A percentile compares a stretch with the other conserved stretches of the same genome.
These are phyloP conservation scores for Oryzias dopingdopingensis DNA, from an alignment of 2,797 vertebrate genomes.

Conservation along the genomic window DNA sequence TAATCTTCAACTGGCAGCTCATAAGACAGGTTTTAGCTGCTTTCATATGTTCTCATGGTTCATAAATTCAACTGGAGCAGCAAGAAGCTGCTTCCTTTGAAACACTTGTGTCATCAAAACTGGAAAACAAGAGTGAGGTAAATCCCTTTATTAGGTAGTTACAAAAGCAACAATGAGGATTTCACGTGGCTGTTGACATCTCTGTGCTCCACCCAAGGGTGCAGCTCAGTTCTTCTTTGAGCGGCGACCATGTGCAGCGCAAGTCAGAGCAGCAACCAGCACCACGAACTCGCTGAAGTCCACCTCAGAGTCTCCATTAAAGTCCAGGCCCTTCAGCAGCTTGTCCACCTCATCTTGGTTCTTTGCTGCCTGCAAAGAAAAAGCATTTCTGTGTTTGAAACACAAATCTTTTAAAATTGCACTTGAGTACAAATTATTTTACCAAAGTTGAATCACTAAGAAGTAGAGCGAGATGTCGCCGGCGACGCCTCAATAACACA, in stretches of 20 bases:
- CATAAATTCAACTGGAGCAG: no score
- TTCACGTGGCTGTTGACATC: fast-evolving
- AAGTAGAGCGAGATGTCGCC: no score
- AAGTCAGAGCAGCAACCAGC: conserved; percentile 62
- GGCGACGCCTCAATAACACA: no score
- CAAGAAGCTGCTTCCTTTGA: no score
- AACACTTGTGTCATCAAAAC: no score
- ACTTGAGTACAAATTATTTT: background rate
- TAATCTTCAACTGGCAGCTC: no score
- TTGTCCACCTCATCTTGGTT: conserved; percentile 52
- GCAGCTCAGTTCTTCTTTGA: conserved; percentile 47
- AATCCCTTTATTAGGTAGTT: conserved; percentile 30
- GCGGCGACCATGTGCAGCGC: conserved; percentile 57
- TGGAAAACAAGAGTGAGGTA: no score
- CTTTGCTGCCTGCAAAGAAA: conserved; percentile 49
- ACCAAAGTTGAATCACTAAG: no score
- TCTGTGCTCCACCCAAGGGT: background rate
- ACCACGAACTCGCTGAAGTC: conserved; percentile 80
- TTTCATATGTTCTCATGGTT: no score
- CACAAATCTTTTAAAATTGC: background rate
- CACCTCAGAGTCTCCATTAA: conserved; percentile 65
- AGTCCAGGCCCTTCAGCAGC: conserved; percentile 72
- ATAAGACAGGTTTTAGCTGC: no score
- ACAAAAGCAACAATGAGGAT: background rate
- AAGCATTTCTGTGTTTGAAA: background rate